phyloP scores from a whole-genome alignment of 2,113 vertebrate genomes.

The Hydrolagus affinis region DNA sequence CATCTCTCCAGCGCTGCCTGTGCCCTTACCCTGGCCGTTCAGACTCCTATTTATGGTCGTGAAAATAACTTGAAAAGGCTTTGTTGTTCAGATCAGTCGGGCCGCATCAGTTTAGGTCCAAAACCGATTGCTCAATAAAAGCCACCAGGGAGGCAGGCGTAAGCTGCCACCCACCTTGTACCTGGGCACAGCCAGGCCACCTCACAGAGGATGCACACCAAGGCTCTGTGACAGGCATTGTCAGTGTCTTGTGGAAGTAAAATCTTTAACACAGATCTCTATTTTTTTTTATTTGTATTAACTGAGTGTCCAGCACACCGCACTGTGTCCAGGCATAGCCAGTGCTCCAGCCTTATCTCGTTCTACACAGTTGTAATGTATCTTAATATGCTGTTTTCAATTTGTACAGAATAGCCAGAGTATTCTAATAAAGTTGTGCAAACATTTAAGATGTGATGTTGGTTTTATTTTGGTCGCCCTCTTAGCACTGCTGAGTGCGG shows the following conservation, averaged over 20 bases:
- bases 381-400: conserved; percentile 82
- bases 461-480: neutral
- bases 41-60: conserved; percentile 4
- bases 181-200: conserved; percentile 6
- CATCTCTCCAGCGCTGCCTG: conserved; percentile 29
- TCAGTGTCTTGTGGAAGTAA: conserved; percentile 24
- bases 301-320: conserved; percentile 42
- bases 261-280: conserved; percentile 29
- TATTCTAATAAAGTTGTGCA: conserved; percentile 98
- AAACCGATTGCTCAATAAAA: conserved; percentile 17
- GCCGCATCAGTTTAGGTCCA: neutral
- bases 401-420: conserved; percentile 94
- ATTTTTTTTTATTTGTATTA: conserved; percentile 17
- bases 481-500: neutral
- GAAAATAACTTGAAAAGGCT: conserved; percentile 9
- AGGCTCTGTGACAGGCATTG: neutral
- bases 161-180: neutral
- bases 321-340: conserved; percentile 60
- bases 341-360: conserved; percentile 83
- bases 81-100: neutral
- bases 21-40: conserved; percentile 1
- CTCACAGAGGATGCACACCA: conserved; percentile 15
- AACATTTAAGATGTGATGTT: conserved; percentile 46
- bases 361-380: conserved; percentile 69
- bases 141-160: neutral